A percentile compares a stretch with the other conserved stretches of the same genome.
Conservation (phyloP, 2,888 invertebrate genomes). For the Spilarctia lutea region DNA sequence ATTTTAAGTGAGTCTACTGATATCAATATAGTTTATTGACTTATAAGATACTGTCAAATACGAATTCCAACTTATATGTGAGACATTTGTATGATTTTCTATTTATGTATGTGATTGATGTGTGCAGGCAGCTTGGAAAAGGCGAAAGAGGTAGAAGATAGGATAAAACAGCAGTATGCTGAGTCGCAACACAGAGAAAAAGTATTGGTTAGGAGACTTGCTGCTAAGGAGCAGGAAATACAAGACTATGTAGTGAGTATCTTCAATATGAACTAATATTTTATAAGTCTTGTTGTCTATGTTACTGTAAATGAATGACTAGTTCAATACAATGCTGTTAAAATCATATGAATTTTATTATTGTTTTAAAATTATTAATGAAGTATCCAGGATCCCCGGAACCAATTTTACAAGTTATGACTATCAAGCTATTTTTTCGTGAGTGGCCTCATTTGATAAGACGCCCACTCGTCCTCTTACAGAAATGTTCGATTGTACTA, state of each 20-base stretch:
- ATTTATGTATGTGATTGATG: slow-evolving; percentile 49
- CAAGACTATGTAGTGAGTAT: slow-evolving; percentile 96
- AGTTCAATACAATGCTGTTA: background rate
- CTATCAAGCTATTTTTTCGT: too few species aligned
- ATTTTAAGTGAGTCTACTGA: slow-evolving; percentile 27
- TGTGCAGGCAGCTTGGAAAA: slow-evolving; percentile 89
- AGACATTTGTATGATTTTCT: background rate
- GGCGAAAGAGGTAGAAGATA: slow-evolving; percentile 92
- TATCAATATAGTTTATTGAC: slow-evolving; percentile 27
- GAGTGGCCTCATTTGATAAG: too few species aligned
- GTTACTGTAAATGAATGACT: background rate
- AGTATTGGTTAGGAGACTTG: slow-evolving; percentile 95
- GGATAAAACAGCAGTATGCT: slow-evolving; percentile 92
- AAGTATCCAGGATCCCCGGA: too few species aligned
- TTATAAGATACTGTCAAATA: slow-evolving; percentile 24
- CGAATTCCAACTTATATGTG: background rate
- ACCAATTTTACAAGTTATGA: too few species aligned
- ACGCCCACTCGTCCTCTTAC: too few species aligned
- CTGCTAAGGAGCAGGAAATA: slow-evolving; percentile 98
- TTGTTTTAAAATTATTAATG: background rate
- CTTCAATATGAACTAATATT: background rate
- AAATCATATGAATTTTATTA: background rate
- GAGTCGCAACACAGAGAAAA: slow-evolving; percentile 97
- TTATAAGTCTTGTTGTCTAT: background rate
- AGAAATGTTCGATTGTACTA: too few species aligned